Evolutionary conservation across 2,888 invertebrate species (phyloP).

Genomic region (Acanthoscelides obtectus): DNA sequence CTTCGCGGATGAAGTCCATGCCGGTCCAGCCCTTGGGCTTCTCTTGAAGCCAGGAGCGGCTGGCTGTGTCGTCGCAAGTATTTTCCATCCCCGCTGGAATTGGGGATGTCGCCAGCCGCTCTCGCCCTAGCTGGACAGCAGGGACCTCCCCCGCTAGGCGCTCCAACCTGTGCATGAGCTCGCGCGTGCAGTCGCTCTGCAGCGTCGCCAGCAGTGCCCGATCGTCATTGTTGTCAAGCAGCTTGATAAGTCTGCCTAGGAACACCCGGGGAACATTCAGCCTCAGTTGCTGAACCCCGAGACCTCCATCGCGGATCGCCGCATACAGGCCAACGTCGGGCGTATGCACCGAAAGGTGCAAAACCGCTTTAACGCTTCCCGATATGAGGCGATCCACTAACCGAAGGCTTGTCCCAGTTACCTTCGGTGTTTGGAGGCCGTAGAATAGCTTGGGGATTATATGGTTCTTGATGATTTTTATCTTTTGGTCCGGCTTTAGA

Average conservation of each 20-base stretch:
- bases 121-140: no score
- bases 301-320: no score
- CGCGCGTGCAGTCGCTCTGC: background rate
- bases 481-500: no score
- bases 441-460: no score
- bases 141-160: constrained; percentile 8
- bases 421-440: constrained; percentile 14
- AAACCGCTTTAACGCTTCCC: constrained; percentile 52
- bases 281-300: no score
- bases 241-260: constrained; percentile 10
- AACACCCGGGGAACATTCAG: no score
- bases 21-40: no score
- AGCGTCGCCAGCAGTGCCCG: constrained; percentile 6
- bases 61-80: background rate
- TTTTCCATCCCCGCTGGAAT: background rate
- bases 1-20: constrained; percentile 12
- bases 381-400: constrained; percentile 10
- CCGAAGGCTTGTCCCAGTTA: constrained; percentile 14
- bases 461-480: no score
- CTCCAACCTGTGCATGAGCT: constrained; percentile 6
- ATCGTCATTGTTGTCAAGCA: constrained; percentile 10
- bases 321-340: constrained; percentile 32
- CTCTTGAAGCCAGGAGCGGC: no score
- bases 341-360: no score
- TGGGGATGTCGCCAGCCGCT: no score